These are phyloP conservation scores for Pygocentrus nattereri DNA, from an alignment of 2,797 vertebrate genomes.

Conservation along the genomic window DNA sequence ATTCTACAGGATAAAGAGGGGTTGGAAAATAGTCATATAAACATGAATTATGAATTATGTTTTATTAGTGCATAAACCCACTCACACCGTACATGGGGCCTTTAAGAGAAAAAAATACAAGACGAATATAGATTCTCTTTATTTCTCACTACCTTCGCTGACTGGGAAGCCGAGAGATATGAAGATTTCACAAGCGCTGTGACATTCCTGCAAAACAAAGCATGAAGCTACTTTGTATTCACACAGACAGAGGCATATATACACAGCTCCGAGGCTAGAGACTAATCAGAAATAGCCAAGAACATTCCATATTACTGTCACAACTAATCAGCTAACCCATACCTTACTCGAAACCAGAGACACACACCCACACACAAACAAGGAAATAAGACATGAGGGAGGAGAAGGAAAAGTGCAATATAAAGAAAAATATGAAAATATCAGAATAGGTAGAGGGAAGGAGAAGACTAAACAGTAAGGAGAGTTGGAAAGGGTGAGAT, in stretches of 20 bases:
- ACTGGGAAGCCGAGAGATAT: background rate
- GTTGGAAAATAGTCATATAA: background rate
- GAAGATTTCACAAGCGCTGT: background rate
- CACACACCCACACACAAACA: background rate
- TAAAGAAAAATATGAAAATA: conserved; percentile 27
- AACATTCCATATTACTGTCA: conserved; percentile 75
- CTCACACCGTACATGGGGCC: background rate
- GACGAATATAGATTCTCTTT: background rate
- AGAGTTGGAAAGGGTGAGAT: conserved; percentile 12
- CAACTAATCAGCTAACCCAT: conserved; percentile 73
- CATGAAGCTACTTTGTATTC: background rate
- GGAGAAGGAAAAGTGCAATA: conserved; percentile 18
- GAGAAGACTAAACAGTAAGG: background rate
- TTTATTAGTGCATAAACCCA: background rate
- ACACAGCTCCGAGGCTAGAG: background rate
- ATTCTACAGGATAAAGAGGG: background rate
- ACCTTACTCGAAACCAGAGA: conserved; percentile 60
- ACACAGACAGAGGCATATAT: conserved; percentile 9
- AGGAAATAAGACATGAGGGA: conserved; percentile 19
- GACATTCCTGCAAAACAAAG: background rate
- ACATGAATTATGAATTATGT: background rate
- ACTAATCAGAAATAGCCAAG: conserved; percentile 77
- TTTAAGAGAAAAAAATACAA: no score
- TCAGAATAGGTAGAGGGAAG: background rate
- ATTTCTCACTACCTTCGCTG: background rate